Percentiles rank a stretch among this genome's conserved stretches.
These are phyloP conservation scores for Bos taurus DNA, from an alignment of 2,113 vertebrate genomes.

Conservation along the genomic window ARS-UCD2.0 NC_037331.1:18780501-18781000, in stretches of 20 bases:
- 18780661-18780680: conserved; percentile 9
- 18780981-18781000: neutral
- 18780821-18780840: neutral
- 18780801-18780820: neutral
- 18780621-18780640: neutral
- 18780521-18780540: conserved; percentile 67
- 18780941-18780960: neutral
- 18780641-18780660: neutral
- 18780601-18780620: conserved; percentile 5
- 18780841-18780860: neutral
- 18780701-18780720: neutral
- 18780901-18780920: neutral
- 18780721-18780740: neutral
- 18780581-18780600: conserved; percentile 51
- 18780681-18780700: conserved; percentile 2
- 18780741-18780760: neutral
- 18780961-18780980: neutral
- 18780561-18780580: conserved; percentile 67
- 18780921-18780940: neutral
- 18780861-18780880: neutral
- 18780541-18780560: conserved; percentile 51
- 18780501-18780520: conserved; percentile 62
- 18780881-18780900: neutral
- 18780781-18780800: neutral
- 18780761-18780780: neutral